Evolutionary conservation across 1,140 invertebrate species (phyloP).

Genomic region (Pollicipes pollicipes): DNA sequence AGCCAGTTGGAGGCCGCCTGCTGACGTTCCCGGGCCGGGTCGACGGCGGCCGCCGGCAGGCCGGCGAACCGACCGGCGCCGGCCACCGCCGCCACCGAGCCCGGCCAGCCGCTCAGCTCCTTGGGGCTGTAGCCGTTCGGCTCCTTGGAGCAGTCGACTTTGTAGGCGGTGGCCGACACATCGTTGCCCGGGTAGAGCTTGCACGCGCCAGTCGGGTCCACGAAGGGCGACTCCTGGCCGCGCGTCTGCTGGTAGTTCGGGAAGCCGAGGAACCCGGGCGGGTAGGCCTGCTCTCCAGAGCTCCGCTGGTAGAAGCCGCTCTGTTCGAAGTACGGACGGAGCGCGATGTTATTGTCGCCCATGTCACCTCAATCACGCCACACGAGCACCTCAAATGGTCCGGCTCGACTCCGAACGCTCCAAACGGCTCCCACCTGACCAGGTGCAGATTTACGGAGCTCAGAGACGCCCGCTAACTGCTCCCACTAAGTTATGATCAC

Average conservation of each 20-base stretch:
- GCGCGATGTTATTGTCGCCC: too few relatives aligned
- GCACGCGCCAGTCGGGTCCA: neutral
- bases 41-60: neutral
- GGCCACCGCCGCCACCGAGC: neutral
- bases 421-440: too few relatives aligned
- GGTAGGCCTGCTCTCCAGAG: neutral
- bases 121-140: neutral
- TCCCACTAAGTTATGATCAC: too few relatives aligned
- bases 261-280: constrained; percentile 3
- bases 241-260: neutral
- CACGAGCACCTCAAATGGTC: too few relatives aligned
- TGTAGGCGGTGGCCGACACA: neutral
- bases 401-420: too few relatives aligned
- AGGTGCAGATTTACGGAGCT: too few relatives aligned
- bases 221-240: constrained; percentile 2
- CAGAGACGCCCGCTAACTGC: too few relatives aligned
- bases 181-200: neutral
- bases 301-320: constrained; percentile 1
- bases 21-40: neutral
- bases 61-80: neutral
- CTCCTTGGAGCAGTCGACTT: neutral
- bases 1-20: constrained; percentile 1
- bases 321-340: neutral
- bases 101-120: neutral
- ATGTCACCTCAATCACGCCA: too few relatives aligned